Percentiles rank a stretch among this genome's conserved stretches.
Conservation (phyloP, 2,797 vertebrate species). For the Cossypha polioptera region DNA sequence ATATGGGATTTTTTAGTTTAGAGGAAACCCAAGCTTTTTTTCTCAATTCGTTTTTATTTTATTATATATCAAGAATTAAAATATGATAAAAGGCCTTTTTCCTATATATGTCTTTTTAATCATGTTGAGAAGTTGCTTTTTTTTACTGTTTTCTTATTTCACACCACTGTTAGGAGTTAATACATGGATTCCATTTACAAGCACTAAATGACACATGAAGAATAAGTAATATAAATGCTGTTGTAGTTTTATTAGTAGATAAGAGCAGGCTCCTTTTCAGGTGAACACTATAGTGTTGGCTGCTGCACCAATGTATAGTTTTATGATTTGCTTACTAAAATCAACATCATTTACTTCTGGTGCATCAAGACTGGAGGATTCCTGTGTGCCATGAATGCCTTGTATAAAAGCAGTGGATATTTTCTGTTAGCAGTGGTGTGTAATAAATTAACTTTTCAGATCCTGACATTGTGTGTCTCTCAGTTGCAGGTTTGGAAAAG, state of each 20-base stretch:
- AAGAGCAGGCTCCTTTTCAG: background rate
- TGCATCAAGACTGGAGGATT: background rate
- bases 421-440: background rate
- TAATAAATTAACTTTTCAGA: background rate
- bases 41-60: background rate
- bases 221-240: background rate
- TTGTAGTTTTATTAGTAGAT: background rate
- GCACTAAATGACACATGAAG: background rate
- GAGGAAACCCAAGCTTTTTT: background rate
- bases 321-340: background rate
- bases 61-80: background rate
- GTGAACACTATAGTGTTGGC: rapidly evolving
- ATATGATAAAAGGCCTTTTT: background rate
- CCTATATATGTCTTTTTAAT: background rate
- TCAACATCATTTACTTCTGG: background rate
- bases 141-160: background rate
- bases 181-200: background rate
- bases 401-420: background rate
- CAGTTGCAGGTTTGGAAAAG: background rate
- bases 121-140: background rate
- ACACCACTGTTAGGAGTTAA: background rate
- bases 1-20: background rate
- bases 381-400: background rate
- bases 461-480: background rate
- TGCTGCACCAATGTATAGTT: background rate